Percentiles rank a stretch among this genome's conserved stretches.
These are phyloP conservation scores for Mesodorylaimus sp. DNA, from an alignment of 2,888 invertebrate genomes.

Conservation along the genomic window DNA sequence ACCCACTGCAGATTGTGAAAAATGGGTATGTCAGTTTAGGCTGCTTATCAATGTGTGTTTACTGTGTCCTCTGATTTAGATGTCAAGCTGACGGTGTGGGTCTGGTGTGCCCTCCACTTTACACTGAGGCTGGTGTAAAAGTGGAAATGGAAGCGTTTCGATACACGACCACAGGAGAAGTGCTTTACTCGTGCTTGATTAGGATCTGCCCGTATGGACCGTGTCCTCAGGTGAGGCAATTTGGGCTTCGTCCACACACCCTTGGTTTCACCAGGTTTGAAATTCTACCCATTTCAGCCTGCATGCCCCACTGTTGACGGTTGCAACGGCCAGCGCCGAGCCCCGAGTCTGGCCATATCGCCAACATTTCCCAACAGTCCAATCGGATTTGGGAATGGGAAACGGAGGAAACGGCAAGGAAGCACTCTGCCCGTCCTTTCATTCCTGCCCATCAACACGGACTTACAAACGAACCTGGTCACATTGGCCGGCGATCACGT, in stretches of 20 bases:
- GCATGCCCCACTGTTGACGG: slow-evolving; percentile 4
- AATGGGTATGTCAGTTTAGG: slow-evolving; percentile 5
- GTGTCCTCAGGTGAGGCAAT: slow-evolving; percentile 19
- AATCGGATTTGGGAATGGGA: too few species aligned
- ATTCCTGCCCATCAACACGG: background rate
- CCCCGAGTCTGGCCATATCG: too few species aligned
- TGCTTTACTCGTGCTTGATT: slow-evolving; percentile 27
- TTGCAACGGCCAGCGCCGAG: too few species aligned
- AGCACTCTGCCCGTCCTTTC: background rate
- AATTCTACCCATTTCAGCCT: slow-evolving; percentile 12
- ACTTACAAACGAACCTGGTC: slow-evolving; percentile 10
- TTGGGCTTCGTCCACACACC: too few species aligned
- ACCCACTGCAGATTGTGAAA: slow-evolving; percentile 23
- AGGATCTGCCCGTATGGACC: slow-evolving; percentile 25
- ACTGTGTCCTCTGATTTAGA: slow-evolving; percentile 1
- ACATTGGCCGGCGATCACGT: slow-evolving; percentile 26
- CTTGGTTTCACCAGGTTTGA: too few species aligned
- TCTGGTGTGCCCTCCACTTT: slow-evolving; percentile 25
- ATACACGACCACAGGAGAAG: slow-evolving; percentile 28
- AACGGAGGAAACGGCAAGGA: background rate
- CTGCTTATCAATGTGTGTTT: background rate
- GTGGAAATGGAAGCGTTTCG: slow-evolving; percentile 29
- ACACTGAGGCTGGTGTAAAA: slow-evolving; percentile 25
- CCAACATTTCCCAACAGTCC: too few species aligned
- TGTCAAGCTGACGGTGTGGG: slow-evolving; percentile 27